Percentiles rank a stretch among this genome's conserved stretches.
Evolutionary conservation across 1,140 invertebrate genomes (phyloP).

Genomic region (Heterodera carotae): DNA sequence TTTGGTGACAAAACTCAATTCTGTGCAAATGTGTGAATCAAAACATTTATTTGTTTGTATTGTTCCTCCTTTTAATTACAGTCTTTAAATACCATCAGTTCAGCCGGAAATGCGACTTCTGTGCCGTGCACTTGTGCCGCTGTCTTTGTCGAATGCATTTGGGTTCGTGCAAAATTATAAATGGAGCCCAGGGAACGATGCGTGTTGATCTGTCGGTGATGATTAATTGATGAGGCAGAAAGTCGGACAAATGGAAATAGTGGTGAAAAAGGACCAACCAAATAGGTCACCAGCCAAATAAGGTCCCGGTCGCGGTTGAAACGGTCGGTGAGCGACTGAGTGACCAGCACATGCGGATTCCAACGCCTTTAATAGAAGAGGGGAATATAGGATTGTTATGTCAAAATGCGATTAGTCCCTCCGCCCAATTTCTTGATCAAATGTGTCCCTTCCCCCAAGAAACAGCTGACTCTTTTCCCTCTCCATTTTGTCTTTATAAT

Average conservation of each 20-base stretch:
- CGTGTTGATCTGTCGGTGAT: conserved; percentile 23
- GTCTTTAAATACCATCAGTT: conserved; percentile 22
- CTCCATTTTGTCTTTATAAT: too few species aligned
- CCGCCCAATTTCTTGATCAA: too few species aligned
- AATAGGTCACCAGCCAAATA: conserved; percentile 34
- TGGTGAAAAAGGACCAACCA: too few species aligned
- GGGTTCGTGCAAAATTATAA: conserved; percentile 7
- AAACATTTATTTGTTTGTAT: too few species aligned
- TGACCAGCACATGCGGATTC: conserved; percentile 40
- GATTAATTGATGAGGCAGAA: too few species aligned
- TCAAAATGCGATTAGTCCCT: neutral
- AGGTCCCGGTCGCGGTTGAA: conserved; percentile 37
- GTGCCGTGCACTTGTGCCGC: conserved; percentile 31
- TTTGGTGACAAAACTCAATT: too few species aligned
- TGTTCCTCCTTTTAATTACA: too few species aligned
- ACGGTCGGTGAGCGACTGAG: conserved; percentile 19
- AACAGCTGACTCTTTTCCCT: too few species aligned
- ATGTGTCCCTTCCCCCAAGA: too few species aligned
- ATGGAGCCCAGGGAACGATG: conserved; percentile 9
- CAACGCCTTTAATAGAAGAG: conserved; percentile 23
- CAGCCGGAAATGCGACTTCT: conserved; percentile 34
- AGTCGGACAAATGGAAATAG: too few species aligned
- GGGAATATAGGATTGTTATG: neutral
- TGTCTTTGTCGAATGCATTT: conserved; percentile 35
- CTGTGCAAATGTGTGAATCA: too few species aligned